These are phyloP conservation scores for Bagarius yarrelli DNA, from an alignment of 2,113 vertebrate species.

Conservation along the genomic window DNA sequence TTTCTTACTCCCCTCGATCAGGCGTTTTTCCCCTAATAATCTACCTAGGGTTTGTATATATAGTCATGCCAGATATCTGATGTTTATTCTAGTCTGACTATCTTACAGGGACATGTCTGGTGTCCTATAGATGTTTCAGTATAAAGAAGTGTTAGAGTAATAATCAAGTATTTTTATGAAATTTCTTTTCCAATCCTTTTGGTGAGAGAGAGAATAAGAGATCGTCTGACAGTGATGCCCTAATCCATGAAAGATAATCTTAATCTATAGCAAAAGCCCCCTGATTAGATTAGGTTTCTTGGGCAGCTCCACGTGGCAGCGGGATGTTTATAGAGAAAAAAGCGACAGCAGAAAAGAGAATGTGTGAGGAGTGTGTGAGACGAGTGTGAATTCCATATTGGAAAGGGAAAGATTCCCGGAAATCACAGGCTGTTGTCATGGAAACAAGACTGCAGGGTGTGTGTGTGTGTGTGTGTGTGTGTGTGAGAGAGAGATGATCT, in stretches of 20 bases:
- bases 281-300: slow-evolving; percentile 55
- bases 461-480: slow-evolving; percentile 30
- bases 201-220: not conserved
- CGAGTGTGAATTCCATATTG: slow-evolving; percentile 50
- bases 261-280: slow-evolving; percentile 60
- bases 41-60: too few relatives aligned
- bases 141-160: too few relatives aligned
- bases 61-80: not conserved
- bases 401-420: slow-evolving; percentile 46
- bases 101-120: not conserved
- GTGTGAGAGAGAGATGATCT: slow-evolving; percentile 4
- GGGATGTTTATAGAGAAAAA: not conserved
- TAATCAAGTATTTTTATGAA: too few relatives aligned
- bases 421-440: slow-evolving; percentile 63
- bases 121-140: not conserved
- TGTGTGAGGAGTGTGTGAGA: slow-evolving; percentile 50
- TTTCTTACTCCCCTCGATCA: not conserved
- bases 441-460: slow-evolving; percentile 64
- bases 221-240: not conserved
- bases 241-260: slow-evolving; percentile 32
- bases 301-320: not conserved
- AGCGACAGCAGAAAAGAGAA: slow-evolving; percentile 31
- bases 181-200: not conserved
- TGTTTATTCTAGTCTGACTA: not conserved
- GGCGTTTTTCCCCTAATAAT: not conserved